Conservation (phyloP, 2,797 vertebrate species). For the Tauraco hartlaubi region DNA sequence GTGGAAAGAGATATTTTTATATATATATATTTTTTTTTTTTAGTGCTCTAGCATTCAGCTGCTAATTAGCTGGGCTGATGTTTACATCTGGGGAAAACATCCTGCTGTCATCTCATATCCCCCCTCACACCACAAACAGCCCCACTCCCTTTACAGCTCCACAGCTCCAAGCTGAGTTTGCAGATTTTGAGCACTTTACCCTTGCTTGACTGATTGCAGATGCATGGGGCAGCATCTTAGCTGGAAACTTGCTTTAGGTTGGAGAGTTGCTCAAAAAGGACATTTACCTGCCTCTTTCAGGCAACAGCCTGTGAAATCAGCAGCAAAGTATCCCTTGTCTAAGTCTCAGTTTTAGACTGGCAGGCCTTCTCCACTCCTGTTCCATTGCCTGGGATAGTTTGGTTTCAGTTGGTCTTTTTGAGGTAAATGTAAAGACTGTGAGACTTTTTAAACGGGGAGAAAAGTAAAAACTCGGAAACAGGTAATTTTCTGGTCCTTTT, state of each 20-base stretch:
- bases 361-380: neutral
- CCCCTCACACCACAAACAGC: neutral
- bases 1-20: neutral
- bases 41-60: slow-evolving; percentile 33
- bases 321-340: neutral
- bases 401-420: neutral
- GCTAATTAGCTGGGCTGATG: slow-evolving; percentile 22
- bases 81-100: neutral
- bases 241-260: neutral
- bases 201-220: slow-evolving; percentile 27
- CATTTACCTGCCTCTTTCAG: neutral
- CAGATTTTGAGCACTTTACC: slow-evolving; percentile 55
- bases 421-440: neutral
- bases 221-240: slow-evolving; percentile 3
- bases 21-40: neutral
- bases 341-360: neutral
- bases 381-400: neutral
- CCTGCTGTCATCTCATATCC: neutral
- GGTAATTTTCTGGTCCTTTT: neutral
- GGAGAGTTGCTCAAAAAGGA: neutral
- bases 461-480: neutral
- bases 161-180: slow-evolving; percentile 8
- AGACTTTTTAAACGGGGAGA: neutral
- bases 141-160: neutral
- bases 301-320: neutral